phyloP scores from a whole-genome alignment of 2,797 vertebrate species.

The Scarus forsteni region DNA sequence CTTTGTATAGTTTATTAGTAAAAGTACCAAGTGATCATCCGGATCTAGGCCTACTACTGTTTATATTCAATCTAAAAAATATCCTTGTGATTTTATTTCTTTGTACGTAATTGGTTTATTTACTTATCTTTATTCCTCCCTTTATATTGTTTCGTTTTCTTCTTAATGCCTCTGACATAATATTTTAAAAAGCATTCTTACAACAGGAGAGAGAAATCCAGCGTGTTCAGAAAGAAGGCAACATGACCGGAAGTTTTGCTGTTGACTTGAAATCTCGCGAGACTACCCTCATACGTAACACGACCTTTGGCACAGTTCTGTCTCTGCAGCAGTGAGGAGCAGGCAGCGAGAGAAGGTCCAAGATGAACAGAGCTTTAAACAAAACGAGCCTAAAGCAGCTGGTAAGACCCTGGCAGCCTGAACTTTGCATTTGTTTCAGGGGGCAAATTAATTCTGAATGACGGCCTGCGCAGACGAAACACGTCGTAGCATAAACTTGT shows the following conservation, averaged over 20 bases:
- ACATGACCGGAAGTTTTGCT: conserved; percentile 10
- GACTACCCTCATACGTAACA: neutral
- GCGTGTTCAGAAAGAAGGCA: neutral
- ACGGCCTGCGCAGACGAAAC: neutral
- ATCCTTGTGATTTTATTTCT: no score
- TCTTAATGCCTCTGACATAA: no score
- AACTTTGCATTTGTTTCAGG: neutral
- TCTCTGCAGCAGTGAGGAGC: conserved; percentile 8
- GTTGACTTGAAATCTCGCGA: conserved; percentile 64
- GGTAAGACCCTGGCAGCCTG: conserved; percentile 58
- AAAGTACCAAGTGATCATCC: no score
- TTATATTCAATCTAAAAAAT: no score
- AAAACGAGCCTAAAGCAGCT: conserved; percentile 68
- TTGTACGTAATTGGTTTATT: no score
- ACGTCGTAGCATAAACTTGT: neutral
- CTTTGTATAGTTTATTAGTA: no score
- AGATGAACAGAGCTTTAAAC: conserved; percentile 75
- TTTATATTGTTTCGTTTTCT: no score
- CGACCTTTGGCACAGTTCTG: conserved; percentile 64
- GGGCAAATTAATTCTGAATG: neutral
- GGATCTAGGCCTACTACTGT: no score
- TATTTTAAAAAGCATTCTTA: neutral
- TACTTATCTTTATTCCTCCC: no score
- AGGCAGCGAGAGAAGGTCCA: conserved; percentile 19
- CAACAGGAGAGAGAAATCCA: neutral